These are phyloP conservation scores for Amphiduros pacificus DNA, from an alignment of 2,888 invertebrate species.

Conservation along the genomic window DNA sequence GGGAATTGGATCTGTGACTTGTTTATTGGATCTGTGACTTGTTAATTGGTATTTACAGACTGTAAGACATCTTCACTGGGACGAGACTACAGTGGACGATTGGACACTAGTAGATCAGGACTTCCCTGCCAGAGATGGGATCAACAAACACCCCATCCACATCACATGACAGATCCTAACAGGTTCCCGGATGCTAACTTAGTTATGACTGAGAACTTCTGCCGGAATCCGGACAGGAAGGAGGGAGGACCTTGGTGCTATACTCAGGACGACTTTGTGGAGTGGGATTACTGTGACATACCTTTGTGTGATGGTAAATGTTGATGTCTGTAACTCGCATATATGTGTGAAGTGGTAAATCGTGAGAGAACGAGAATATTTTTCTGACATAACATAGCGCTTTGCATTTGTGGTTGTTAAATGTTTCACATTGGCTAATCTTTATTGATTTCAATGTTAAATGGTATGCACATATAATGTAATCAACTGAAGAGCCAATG, in stretches of 20 bases:
- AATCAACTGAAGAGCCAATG: too few relatives aligned
- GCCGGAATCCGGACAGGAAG: conserved; percentile 13
- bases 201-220: conserved; percentile 7
- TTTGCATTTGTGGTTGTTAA: too few relatives aligned
- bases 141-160: not conserved
- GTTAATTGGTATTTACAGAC: too few relatives aligned
- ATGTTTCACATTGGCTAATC: too few relatives aligned
- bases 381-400: too few relatives aligned
- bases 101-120: not conserved
- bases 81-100: conserved; percentile 3
- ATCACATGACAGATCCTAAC: not conserved
- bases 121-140: conserved; percentile 3
- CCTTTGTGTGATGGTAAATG: conserved; percentile 14
- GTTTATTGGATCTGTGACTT: too few relatives aligned
- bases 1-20: too few relatives aligned
- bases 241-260: conserved; percentile 19
- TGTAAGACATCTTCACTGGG: conserved; percentile 2
- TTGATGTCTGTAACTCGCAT: too few relatives aligned
- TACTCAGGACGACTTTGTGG: not conserved
- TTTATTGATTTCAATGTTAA: too few relatives aligned
- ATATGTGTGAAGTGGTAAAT: too few relatives aligned
- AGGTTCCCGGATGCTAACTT: conserved; percentile 14
- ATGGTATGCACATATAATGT: too few relatives aligned
- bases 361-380: too few relatives aligned
- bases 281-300: conserved; percentile 9